Conservation (phyloP, 2,797 vertebrate species). For the Chelmon rostratus region DNA sequence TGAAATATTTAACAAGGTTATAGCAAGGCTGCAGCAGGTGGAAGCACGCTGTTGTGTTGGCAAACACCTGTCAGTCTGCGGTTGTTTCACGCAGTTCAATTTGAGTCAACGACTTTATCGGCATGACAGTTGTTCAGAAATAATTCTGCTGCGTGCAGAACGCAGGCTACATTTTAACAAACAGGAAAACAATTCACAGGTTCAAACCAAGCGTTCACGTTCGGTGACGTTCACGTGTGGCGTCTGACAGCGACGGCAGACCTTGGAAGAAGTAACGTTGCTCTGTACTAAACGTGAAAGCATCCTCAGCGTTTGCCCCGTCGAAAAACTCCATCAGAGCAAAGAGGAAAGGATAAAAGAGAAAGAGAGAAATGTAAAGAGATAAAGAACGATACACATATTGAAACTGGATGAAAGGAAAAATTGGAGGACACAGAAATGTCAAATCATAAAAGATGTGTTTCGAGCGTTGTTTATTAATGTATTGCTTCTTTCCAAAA, state of each 20-base stretch:
- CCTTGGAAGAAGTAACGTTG: background rate
- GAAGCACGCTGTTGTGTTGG: constrained; percentile 10
- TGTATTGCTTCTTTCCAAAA: background rate
- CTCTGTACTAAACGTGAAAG: background rate
- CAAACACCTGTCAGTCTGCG: constrained; percentile 59
- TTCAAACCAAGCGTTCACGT: constrained; percentile 13
- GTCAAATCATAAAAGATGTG: background rate
- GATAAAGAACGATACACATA: background rate
- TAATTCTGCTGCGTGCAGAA: constrained; percentile 25
- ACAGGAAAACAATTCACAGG: constrained; percentile 35
- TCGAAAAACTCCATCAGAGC: background rate
- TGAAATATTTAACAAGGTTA: constrained; percentile 78
- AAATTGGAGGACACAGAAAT: background rate
- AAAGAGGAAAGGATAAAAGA: background rate
- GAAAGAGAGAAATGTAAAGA: background rate
- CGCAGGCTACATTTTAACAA: constrained; percentile 37
- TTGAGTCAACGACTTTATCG: constrained; percentile 59
- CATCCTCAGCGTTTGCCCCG: background rate
- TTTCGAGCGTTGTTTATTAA: background rate
- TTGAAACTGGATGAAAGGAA: background rate
- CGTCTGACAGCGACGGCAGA: constrained; percentile 4
- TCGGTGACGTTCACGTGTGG: background rate
- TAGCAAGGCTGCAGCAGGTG: constrained; percentile 66
- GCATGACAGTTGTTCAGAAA: constrained; percentile 40
- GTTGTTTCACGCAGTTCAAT: constrained; percentile 40